Evolutionary conservation across 2,888 invertebrate species (phyloP), one percentile per base, ranked within the genome.

Genomic region (Eretmocerus hayati): DNA sequence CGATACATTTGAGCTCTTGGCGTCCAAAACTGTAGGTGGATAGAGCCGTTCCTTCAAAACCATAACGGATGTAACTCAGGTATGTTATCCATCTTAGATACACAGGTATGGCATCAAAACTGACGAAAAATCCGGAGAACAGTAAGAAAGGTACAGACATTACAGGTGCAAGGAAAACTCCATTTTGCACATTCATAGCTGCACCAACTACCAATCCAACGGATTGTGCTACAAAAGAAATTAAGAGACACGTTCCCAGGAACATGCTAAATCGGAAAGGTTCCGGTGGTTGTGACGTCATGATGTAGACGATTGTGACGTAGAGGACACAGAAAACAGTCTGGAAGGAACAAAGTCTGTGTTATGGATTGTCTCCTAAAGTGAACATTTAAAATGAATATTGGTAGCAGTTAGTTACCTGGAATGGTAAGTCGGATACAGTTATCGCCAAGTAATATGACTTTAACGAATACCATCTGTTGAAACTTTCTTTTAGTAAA

Each of bases 111-210:
- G 94, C 92, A 70, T 93, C 90, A 74, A 95, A 92, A 54, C 91
- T 93, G 32, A 95, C 93, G 75, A 95, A 95, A 83, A 95, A 95
- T 6, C 95, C 95, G 60, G 92, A 92, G 80, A 95, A 95, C 50
- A 95, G 77, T 48, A 96, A 78, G 77, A 96, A 92, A 30, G 95
- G 95, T 38, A 95, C 94, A 2, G 90, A 90, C 89, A 93, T 93
- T 37, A 95, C 92, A 0, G 95, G 95, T 6, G 94, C 95, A 60
- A 96, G 77, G 76, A 95, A 96, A 44, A 95, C 94, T 22, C 95
- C 94, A 67, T 93, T 93, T 84, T 94, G 75, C 11, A 92, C 90
- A 62, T 90, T 90, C 84, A 93, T 93, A 5, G 92, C 94, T 35
- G 95, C 95, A 6, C 95, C 95, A 5, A 96, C 93, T 0, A 95